Evolutionary conservation across 2,888 invertebrate species (phyloP).

Genomic region (Microctonus aethiopoides): DNA sequence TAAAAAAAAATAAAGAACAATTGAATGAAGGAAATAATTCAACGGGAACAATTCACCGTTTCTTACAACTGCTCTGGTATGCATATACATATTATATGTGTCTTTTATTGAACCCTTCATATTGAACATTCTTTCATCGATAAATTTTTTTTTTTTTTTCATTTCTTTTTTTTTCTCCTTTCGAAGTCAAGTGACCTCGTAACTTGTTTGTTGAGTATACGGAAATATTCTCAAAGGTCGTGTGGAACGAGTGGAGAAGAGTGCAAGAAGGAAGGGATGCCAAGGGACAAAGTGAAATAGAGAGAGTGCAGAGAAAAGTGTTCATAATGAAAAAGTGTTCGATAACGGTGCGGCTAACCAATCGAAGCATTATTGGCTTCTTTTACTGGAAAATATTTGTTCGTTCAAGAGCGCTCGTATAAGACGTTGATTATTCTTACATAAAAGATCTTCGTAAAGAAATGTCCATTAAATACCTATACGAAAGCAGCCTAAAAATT

Average conservation of each 20-base stretch:
- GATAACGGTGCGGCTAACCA: conserved; percentile 18
- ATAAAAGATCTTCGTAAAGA: conserved; percentile 4
- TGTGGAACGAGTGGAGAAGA: neutral
- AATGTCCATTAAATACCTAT: conserved; percentile 1
- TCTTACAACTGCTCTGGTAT: neutral
- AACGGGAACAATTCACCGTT: neutral
- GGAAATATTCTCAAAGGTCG: conserved; percentile 22
- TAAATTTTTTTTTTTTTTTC: no score
- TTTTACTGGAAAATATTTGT: conserved; percentile 15
- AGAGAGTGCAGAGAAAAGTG: neutral
- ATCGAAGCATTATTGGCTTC: conserved; percentile 25
- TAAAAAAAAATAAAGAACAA: neutral
- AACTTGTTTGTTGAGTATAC: conserved; percentile 3
- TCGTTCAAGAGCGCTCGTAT: conserved; percentile 1
- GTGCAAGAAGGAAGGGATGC: neutral
- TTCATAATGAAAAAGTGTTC: conserved; percentile 13
- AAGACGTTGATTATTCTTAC: conserved; percentile 11
- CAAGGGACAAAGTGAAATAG: neutral
- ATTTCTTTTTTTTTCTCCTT: neutral
- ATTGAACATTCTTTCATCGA: conserved; percentile 25
- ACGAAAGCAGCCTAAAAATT: neutral
- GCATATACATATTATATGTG: neutral
- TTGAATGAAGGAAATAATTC: neutral
- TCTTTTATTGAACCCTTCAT: conserved; percentile 23
- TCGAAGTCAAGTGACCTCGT: neutral